Evolutionary conservation across 2,113 vertebrate genomes (phyloP).

Genomic region (Athene cunicularia): DNA sequence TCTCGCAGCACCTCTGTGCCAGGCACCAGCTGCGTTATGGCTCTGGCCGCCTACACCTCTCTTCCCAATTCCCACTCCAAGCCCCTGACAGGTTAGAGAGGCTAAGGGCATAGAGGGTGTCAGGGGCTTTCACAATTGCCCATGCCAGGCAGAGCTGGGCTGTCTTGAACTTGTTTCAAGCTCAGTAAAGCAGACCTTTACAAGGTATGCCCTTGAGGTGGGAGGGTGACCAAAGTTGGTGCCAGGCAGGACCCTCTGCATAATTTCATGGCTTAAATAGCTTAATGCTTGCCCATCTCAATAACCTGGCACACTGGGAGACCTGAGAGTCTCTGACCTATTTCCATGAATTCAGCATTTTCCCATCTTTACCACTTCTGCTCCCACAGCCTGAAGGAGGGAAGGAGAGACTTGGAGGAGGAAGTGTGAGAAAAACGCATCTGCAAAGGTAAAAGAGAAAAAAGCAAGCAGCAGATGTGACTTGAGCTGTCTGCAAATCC

Average conservation of each 20-base stretch:
- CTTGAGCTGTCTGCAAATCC: background rate
- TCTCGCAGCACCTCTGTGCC: background rate
- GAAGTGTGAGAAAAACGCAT: conserved; percentile 24
- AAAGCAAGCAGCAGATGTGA: conserved; percentile 16
- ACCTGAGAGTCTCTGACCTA: conserved; percentile 1
- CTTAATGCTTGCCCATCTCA: background rate
- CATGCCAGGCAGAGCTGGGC: background rate
- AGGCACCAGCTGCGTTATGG: accelerated
- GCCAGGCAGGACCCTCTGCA: background rate
- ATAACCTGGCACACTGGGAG: background rate
- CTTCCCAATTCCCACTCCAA: background rate
- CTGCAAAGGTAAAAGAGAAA: conserved; percentile 33
- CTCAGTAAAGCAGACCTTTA: background rate
- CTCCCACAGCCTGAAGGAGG: background rate
- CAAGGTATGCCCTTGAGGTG: background rate
- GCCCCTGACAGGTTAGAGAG: background rate
- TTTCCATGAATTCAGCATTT: conserved; percentile 39
- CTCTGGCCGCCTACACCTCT: accelerated
- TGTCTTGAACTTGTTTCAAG: background rate
- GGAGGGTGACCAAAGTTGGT: background rate
- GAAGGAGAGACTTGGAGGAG: background rate
- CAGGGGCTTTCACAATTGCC: background rate
- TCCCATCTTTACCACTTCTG: background rate
- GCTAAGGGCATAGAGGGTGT: background rate
- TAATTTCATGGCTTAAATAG: background rate